Evolutionary conservation across 2,797 vertebrate species (phyloP).

Genomic region (Enteromius paludinosus): DNA sequence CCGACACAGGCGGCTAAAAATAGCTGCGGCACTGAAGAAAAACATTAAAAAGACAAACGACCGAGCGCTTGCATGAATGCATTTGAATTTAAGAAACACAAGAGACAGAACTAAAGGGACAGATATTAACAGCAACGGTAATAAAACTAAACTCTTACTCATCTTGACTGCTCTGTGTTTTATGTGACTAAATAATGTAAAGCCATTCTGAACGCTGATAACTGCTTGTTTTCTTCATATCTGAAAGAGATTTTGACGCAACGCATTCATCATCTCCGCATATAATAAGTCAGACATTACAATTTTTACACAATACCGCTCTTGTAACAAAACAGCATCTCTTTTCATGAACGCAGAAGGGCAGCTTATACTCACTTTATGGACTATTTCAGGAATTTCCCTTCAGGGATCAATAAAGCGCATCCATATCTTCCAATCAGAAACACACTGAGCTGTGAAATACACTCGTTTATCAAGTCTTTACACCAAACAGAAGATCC

Average conservation of each 20-base stretch:
- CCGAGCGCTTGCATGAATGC: background rate
- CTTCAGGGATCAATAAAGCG: background rate
- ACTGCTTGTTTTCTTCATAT: background rate
- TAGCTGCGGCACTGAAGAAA: background rate
- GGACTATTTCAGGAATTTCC: background rate
- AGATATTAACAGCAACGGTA: background rate
- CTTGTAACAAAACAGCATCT: background rate
- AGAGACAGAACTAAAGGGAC: background rate
- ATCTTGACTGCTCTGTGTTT: slow-evolving; percentile 11
- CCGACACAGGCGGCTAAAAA: background rate
- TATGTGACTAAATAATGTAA: background rate
- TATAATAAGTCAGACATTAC: background rate
- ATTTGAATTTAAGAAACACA: background rate
- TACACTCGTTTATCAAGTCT: background rate
- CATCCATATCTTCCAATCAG: background rate
- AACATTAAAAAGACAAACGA: background rate
- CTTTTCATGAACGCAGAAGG: background rate
- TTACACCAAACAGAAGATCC: background rate
- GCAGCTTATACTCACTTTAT: background rate
- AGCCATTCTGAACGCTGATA: background rate
- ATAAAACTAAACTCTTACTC: background rate
- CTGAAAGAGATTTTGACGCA: background rate
- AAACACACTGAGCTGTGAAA: background rate
- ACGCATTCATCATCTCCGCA: background rate
- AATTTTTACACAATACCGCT: background rate